Evolutionary conservation across 92 coral and sea anemone species (phyloP), one percentile per base, ranked within the genome.

Genomic region (Bergia puertoricense): DNA sequence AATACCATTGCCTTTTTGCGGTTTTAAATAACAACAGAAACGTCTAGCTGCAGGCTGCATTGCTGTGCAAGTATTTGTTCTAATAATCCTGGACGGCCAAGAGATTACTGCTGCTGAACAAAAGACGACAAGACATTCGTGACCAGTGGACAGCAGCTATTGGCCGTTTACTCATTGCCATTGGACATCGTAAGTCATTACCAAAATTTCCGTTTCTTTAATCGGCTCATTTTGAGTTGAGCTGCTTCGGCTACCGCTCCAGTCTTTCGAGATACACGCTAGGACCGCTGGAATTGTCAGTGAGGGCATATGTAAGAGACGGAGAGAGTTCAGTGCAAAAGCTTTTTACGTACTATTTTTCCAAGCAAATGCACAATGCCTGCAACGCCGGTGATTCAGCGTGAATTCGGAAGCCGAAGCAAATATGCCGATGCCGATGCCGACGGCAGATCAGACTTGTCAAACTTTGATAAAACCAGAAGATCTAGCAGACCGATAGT

Each of bases 381-480:
- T 54, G 41, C n/a, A 11, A 39, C 50, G 36, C 72, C 46, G 50
- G 41, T 79, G 44, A 8, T 10, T 23, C 8, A 43, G 6, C 77
- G 37, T 73, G 77, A 73, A 3, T 42, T 36, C 65, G 83, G 43
- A 7, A 54, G 44, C 13, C 15, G 45, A 38, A 57, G 48, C 42
- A 48, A 48, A 48, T 48, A 48, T 48, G 54, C 54, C 54, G 74
- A 30, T 30, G 30, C 41, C 41, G 46, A 66, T 20, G 75, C 75
- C 38, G 44, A 45, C 42, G 45, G 20, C 37, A 41, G 20, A 2
- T 37, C 74, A 59, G 59, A 82, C 57, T 62, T 59, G 44, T 18
- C 73, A 39, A 81, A 38, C 69, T 79, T 51, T 36, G 36, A 23
- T 37, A 81, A 59, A 44, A 82, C 39, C n/a, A 65, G 86, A 23